phyloP scores from a whole-genome alignment of 2,888 invertebrate genomes.

The Cylloceria caligata region DNA sequence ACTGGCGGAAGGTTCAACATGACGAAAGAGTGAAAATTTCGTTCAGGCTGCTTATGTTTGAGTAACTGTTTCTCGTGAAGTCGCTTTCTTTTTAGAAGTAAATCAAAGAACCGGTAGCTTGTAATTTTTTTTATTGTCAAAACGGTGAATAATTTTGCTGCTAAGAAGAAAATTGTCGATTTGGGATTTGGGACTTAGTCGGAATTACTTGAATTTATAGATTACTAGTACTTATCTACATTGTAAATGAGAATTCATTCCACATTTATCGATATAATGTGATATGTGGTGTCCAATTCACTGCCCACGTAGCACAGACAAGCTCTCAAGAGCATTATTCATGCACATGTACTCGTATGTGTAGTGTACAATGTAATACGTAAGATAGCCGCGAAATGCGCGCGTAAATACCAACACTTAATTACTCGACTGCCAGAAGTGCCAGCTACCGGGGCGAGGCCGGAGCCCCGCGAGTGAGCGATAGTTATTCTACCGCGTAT shows the following conservation, averaged over 20 bases:
- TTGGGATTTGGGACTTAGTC: not conserved
- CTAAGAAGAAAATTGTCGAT: not conserved
- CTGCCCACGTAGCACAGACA: conserved; percentile 71
- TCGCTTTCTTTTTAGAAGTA: conserved; percentile 28
- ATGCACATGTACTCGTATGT: conserved; percentile 47
- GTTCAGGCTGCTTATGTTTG: conserved; percentile 52
- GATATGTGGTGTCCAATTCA: conserved; percentile 1
- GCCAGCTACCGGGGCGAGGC: conserved; percentile 77
- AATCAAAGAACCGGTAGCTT: not conserved
- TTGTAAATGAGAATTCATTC: conserved; percentile 5
- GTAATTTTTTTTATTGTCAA: not conserved
- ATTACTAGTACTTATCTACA: not conserved
- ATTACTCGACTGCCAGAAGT: conserved; percentile 80
- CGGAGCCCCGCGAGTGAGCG: conserved; percentile 71
- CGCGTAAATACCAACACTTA: conserved; percentile 76
- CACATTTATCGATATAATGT: conserved; percentile 50
- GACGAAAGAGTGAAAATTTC: conserved; percentile 29
- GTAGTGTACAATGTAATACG: conserved; percentile 42
- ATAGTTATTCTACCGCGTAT: conserved; percentile 71
- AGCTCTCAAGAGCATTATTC: conserved; percentile 72
- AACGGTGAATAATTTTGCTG: not conserved
- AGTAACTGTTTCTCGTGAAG: conserved; percentile 57
- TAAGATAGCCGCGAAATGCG: conserved; percentile 70
- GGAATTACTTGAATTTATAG: not conserved
- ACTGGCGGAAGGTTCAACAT: not conserved